Evolutionary conservation across 2,888 invertebrate genomes (phyloP).

Genomic region (Stenchaetothrips biformis): DNA sequence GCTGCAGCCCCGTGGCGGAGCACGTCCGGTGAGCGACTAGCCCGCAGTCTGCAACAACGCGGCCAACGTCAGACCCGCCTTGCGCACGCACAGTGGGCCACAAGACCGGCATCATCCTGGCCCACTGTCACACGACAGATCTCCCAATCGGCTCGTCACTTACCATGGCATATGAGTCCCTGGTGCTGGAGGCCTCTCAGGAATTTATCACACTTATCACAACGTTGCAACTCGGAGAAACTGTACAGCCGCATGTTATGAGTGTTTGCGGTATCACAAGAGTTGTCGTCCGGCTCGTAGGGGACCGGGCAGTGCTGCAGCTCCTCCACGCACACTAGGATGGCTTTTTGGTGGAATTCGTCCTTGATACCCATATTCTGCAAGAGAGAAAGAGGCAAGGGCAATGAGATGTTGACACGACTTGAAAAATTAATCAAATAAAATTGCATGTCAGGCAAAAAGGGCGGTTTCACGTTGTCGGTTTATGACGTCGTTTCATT

Average conservation of each 20-base stretch:
- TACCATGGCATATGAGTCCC: constrained; percentile 65
- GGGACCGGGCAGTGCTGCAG: constrained; percentile 45
- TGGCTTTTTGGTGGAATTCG: constrained; percentile 65
- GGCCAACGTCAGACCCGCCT: constrained; percentile 29
- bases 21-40: constrained; percentile 66
- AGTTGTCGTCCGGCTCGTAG: constrained; percentile 31
- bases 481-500: neutral
- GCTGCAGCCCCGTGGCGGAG: constrained; percentile 57
- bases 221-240: constrained; percentile 62
- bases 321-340: constrained; percentile 63
- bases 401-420: neutral
- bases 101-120: too few species aligned
- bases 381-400: constrained; percentile 40
- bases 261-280: constrained; percentile 38
- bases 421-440: neutral
- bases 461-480: neutral
- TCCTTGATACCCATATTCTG: constrained; percentile 72
- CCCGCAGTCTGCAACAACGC: constrained; percentile 55
- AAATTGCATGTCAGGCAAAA: neutral
- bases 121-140: too few species aligned
- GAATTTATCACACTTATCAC: constrained; percentile 68
- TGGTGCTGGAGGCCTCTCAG: constrained; percentile 65
- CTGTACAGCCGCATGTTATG: constrained; percentile 59
- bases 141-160: too few species aligned
- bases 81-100: too few species aligned